Percentiles rank a stretch among this genome's conserved stretches.
These are phyloP conservation scores for Smutsia gigantea DNA, from an alignment of 2,797 vertebrate genomes.

Conservation along the genomic window DNA sequence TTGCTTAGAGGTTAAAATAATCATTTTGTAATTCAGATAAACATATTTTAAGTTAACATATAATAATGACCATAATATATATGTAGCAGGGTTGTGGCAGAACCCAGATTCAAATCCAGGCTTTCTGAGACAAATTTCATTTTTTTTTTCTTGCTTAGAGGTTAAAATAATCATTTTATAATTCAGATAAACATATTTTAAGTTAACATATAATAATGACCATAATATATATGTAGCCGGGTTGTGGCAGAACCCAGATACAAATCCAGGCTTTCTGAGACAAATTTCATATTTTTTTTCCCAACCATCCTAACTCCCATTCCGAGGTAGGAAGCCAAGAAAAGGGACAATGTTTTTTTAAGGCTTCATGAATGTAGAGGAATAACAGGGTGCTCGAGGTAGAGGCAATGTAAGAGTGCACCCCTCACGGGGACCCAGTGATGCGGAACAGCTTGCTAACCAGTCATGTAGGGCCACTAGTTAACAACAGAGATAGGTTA, in stretches of 20 bases:
- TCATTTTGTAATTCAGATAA: constrained; percentile 5
- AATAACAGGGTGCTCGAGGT: no score
- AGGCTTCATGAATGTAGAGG: no score
- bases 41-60: background rate
- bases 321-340: no score
- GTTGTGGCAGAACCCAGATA: background rate
- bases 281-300: background rate
- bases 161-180: background rate
- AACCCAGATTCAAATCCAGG: background rate
- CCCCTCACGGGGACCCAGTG: no score
- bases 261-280: constrained; percentile 12
- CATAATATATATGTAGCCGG: background rate
- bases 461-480: no score
- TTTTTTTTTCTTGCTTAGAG: background rate
- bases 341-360: no score
- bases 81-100: background rate
- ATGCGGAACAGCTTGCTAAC: no score
- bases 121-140: background rate
- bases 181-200: background rate
- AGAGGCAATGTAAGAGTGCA: no score
- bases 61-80: background rate
- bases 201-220: background rate
- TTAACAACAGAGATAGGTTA: no score
- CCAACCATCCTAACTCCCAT: background rate
- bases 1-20: background rate